Percentiles rank a stretch among this genome's conserved stretches.
These are phyloP conservation scores for Zaprionus taronus DNA, from an alignment of 1,140 invertebrate genomes.

Conservation along the genomic window DNA sequence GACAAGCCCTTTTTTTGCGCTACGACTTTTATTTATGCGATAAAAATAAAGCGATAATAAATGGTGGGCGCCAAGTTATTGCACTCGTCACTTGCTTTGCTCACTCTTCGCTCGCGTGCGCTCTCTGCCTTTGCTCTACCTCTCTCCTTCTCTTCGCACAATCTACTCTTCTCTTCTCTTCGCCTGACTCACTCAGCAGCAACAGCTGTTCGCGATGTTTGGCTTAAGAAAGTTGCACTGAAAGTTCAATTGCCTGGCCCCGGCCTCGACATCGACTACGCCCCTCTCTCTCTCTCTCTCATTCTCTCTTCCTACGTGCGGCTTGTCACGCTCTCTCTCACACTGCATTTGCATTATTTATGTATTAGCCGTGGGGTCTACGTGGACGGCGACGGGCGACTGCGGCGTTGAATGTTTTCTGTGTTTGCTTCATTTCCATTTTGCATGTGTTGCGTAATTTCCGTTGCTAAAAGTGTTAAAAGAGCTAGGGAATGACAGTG, in stretches of 20 bases:
- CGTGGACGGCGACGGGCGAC: conserved; percentile 21
- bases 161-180: neutral
- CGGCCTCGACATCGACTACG: conserved; percentile 30
- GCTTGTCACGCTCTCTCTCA: conserved; percentile 17
- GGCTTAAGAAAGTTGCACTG: conserved; percentile 70
- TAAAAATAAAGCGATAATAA: conserved; percentile 82
- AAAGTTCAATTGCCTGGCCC: conserved; percentile 72
- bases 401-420: conserved; percentile 45
- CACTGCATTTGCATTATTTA: conserved; percentile 77
- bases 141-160: conserved; percentile 5
- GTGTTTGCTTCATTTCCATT: conserved; percentile 62
- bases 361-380: conserved; percentile 60
- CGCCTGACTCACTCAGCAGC: conserved; percentile 28
- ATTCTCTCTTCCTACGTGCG: neutral
- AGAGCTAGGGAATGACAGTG: conserved; percentile 13
- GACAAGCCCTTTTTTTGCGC: conserved; percentile 75
- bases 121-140: neutral
- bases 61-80: conserved; percentile 76
- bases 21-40: conserved; percentile 77
- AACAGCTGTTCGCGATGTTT: conserved; percentile 69
- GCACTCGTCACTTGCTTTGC: conserved; percentile 48
- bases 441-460: conserved; percentile 77
- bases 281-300: neutral
- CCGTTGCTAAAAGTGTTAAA: conserved; percentile 53
- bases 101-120: neutral